phyloP scores from a whole-genome alignment of 2,797 vertebrate genomes.

The Sebastes hubbsi region DNA sequence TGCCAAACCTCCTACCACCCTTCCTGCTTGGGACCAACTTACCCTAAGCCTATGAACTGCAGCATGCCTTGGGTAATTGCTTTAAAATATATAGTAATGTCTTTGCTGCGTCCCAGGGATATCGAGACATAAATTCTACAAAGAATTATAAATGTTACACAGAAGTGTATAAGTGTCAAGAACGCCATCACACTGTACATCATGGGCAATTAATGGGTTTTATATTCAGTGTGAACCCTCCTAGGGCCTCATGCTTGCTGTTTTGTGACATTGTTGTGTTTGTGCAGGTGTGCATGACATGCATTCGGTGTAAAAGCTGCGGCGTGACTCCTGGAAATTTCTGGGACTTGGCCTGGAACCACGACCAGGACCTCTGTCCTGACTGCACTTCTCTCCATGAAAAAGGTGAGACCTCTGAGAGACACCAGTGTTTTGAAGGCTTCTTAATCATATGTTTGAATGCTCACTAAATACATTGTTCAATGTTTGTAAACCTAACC shows the following conservation, averaged over 20 bases:
- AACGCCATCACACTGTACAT: not conserved
- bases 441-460: not conserved
- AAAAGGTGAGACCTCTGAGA: constrained; percentile 79
- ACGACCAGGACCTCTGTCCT: constrained; percentile 88
- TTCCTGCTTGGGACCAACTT: constrained; percentile 91
- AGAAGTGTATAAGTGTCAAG: not conserved
- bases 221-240: not conserved
- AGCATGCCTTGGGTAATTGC: constrained; percentile 87
- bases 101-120: not conserved
- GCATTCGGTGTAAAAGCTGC: constrained; percentile 92
- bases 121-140: not conserved
- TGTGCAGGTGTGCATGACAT: constrained; percentile 88
- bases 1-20: constrained; percentile 92
- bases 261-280: not conserved
- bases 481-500: not conserved
- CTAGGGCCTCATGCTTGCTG: not conserved
- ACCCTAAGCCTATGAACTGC: constrained; percentile 88
- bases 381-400: constrained; percentile 85
- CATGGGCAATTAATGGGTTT: not conserved
- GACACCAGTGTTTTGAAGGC: not conserved
- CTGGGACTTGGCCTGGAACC: constrained; percentile 87
- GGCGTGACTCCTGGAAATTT: constrained; percentile 89
- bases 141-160: not conserved
- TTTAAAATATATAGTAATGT: not conserved
- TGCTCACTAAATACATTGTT: not conserved